Base-by-base conservation (phyloP, 2,113 vertebrate genomes). In the Grammomys dolichurus region DNA sequence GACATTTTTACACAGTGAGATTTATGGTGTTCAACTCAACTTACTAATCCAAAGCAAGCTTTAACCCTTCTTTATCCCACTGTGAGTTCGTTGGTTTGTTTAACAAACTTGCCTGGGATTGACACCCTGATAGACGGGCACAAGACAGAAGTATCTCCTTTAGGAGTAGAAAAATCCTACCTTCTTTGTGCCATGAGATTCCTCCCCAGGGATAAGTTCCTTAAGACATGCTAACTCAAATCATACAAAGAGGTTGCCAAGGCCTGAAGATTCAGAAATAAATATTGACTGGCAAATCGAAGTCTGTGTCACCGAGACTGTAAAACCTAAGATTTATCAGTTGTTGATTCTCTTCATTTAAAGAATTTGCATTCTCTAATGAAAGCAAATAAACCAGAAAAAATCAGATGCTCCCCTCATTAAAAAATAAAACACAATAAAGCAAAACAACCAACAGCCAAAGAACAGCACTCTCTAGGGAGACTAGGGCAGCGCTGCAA, bases 371-470 rank as follows among this genome's bases (percentile, higher is more conserved):
- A 9, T 40, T 87, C 31, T 28, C 73, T 88, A 93, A 28, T 88
- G 72, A 54, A 48, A 94, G 73, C 78, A 94, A 89, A 92, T 65
- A 96, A 93, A n/a, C 87, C 11, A 96, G 70, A 65, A 89, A 94
- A 93, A 69, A 81, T 12, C 43, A 88, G 72, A 92, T 78, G 54
- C 4, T 91, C 48, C 54, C 93, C 94, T 95, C 78, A 96, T 89
- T 82, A 89, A 95, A 97, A 94, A 93, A 91, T 77, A 94, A 76
- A 95, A 93, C 13, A 54, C 7, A 91, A 87, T 73, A 91, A 73
- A 96, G 89, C 69, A 87, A 63, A 94, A 56, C 73, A 94, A 89
- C 33, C 58, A 14, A 28, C 65, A 95, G 80, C 17, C 75, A 89
- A 33, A 76, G n/a, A 91, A 88, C 1, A 88, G 81, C 20, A 69